These are phyloP conservation scores for Synanthedon tipuliformis DNA, from an alignment of 2,888 invertebrate genomes.

Conservation along the genomic window DNA sequence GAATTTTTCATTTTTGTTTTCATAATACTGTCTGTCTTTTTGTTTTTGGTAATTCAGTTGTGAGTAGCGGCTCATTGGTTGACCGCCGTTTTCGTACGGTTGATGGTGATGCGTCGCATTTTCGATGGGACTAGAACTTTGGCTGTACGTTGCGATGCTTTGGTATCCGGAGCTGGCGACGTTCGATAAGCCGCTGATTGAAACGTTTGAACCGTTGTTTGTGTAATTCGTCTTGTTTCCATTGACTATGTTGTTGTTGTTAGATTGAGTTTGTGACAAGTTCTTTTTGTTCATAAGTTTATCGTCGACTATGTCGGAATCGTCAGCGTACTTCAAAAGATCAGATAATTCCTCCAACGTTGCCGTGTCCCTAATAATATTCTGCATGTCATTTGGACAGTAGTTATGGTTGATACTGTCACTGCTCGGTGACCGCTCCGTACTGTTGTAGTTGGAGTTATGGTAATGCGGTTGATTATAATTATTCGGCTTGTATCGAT, in stretches of 20 bases:
- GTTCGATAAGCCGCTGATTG: conserved; percentile 81
- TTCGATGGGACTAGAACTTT: conserved; percentile 87
- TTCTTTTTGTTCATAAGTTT: conserved; percentile 63
- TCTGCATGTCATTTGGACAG: conserved; percentile 55
- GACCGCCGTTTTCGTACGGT: conserved; percentile 57
- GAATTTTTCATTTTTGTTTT: conserved; percentile 60
- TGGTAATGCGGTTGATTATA: conserved; percentile 51
- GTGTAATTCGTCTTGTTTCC: conserved; percentile 56
- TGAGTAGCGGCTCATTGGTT: conserved; percentile 59
- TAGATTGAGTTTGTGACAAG: conserved; percentile 47
- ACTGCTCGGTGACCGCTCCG: conserved; percentile 56
- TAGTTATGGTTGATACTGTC: conserved; percentile 61
- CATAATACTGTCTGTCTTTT: conserved; percentile 62
- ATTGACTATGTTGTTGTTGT: conserved; percentile 50
- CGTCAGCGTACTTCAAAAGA: conserved; percentile 79
- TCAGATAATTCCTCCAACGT: conserved; percentile 80
- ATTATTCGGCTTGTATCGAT: conserved; percentile 59
- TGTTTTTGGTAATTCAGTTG: conserved; percentile 66
- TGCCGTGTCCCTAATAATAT: conserved; percentile 64
- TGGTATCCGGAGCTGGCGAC: conserved; percentile 90
- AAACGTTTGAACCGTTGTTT: conserved; percentile 82
- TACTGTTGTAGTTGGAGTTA: conserved; percentile 49
- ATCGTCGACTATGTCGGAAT: conserved; percentile 72
- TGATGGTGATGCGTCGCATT: conserved; percentile 61
- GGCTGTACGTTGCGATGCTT: conserved; percentile 88